Percentiles rank a stretch among this genome's conserved stretches.
Conservation (phyloP, 2,113 vertebrate genomes). For the Pachypanchax playfairii region DNA sequence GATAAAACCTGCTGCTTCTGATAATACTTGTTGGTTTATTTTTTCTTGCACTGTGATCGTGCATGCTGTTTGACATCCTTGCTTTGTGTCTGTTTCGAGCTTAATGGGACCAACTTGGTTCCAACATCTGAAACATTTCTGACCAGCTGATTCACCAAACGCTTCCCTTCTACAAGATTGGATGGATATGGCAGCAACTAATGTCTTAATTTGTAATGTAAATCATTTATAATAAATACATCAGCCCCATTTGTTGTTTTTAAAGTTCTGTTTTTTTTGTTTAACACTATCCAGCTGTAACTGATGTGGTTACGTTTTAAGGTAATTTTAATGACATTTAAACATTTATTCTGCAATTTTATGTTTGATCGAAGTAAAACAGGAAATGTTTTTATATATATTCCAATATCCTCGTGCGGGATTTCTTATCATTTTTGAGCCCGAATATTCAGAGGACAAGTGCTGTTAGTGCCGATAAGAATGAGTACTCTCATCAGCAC, state of each 20-base stretch:
- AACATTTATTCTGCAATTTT: too few relatives aligned
- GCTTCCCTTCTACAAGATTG: conserved; percentile 15
- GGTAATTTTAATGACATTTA: too few relatives aligned
- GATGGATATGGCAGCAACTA: conserved; percentile 31
- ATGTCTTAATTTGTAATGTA: conserved; percentile 70
- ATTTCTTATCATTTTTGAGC: too few relatives aligned
- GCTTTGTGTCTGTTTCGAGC: conserved; percentile 11
- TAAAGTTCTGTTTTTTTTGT: background rate
- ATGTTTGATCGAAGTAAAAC: too few relatives aligned
- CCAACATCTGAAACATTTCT: conserved; percentile 29
- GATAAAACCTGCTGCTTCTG: background rate
- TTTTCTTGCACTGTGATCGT: conserved; percentile 1
- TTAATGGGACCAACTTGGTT: conserved; percentile 1
- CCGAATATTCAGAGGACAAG: too few relatives aligned
- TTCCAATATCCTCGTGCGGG: too few relatives aligned
- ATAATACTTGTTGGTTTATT: conserved; percentile 2
- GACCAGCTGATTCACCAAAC: conserved; percentile 25
- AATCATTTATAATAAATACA: conserved; percentile 79
- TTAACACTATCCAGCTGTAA: background rate
- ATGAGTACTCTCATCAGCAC: accelerated
- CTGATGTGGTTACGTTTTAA: too few relatives aligned
- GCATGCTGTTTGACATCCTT: conserved; percentile 23
- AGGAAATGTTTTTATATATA: too few relatives aligned
- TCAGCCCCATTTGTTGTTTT: conserved; percentile 3
- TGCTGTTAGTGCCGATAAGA: too few relatives aligned